Evolutionary conservation across 2,888 invertebrate species (phyloP).

Genomic region (Petrolisthes manimaculis): DNA sequence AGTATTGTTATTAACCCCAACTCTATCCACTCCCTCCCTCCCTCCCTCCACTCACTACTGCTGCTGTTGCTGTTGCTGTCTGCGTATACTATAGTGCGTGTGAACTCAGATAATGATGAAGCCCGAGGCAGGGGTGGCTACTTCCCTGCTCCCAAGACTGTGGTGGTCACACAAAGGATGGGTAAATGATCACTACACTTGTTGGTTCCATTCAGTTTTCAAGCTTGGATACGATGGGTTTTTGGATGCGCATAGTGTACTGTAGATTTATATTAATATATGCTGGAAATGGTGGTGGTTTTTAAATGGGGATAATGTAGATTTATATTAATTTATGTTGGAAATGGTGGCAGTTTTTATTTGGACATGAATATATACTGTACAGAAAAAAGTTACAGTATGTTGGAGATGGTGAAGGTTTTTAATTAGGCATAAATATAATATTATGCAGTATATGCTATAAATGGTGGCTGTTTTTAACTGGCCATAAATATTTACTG

Average conservation of each 20-base stretch:
- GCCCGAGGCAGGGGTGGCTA: conserved; percentile 50
- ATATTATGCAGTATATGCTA: too few species aligned
- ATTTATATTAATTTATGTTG: background rate
- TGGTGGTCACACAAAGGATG: conserved; percentile 25
- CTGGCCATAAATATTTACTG: too few species aligned
- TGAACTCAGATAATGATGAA: conserved; percentile 46
- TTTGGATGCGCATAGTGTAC: background rate
- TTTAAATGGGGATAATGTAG: background rate
- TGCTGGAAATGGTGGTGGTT: conserved; percentile 1
- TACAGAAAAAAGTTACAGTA: too few species aligned
- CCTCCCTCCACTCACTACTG: background rate
- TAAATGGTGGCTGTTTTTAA: too few species aligned
- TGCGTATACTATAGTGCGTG: conserved; percentile 35
- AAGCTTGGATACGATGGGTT: background rate
- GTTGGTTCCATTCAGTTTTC: background rate
- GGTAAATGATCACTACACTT: conserved; percentile 30
- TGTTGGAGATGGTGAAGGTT: too few species aligned
- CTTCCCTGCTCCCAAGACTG: conserved; percentile 37
- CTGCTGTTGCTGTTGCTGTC: conserved; percentile 11
- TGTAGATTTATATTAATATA: too few species aligned
- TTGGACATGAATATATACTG: too few species aligned
- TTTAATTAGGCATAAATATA: too few species aligned
- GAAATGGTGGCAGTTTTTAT: too few species aligned
- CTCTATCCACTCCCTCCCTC: background rate
- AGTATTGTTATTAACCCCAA: background rate